Conservation (phyloP, 2,113 vertebrate species). For the Esox niger region DNA sequence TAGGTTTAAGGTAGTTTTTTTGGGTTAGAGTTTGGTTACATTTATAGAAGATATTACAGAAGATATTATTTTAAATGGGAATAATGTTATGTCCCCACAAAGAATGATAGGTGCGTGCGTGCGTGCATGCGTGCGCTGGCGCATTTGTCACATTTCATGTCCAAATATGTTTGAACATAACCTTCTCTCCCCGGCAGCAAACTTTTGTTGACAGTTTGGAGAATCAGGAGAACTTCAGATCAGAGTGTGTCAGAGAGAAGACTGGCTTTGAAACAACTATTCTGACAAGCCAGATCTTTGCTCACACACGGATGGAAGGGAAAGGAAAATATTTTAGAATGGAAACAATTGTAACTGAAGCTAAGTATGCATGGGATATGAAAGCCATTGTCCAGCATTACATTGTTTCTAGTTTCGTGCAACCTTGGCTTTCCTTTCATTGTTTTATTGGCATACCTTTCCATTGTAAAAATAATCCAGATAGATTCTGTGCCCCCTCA, state of each 20-base stretch:
- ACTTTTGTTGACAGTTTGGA: constrained; percentile 57
- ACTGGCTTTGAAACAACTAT: constrained; percentile 61
- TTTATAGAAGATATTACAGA: too few species aligned
- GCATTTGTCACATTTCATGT: constrained; percentile 9
- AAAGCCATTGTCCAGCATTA: constrained; percentile 14
- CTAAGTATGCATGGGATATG: constrained; percentile 14
- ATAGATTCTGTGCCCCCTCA: too few species aligned
- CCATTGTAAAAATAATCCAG: too few species aligned
- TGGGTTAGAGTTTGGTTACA: too few species aligned
- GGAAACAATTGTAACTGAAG: constrained; percentile 37
- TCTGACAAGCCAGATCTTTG: constrained; percentile 58
- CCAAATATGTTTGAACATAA: constrained; percentile 47
- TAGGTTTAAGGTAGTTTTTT: too few species aligned
- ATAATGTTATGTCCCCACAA: too few species aligned
- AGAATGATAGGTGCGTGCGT: constrained; percentile 6
- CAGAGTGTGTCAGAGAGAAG: constrained; percentile 53
- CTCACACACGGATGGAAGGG: constrained; percentile 25
- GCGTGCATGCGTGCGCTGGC: constrained; percentile 6
- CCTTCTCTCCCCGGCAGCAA: constrained; percentile 58
- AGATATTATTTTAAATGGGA: too few species aligned
- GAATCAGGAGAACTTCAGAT: constrained; percentile 61
- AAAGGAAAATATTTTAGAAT: constrained; percentile 20
- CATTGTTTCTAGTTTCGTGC: not conserved
- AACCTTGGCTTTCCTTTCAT: too few species aligned
- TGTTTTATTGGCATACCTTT: too few species aligned